Base-by-base conservation (phyloP, 1,140 invertebrate genomes). In the Carposina sasakii region DNA sequence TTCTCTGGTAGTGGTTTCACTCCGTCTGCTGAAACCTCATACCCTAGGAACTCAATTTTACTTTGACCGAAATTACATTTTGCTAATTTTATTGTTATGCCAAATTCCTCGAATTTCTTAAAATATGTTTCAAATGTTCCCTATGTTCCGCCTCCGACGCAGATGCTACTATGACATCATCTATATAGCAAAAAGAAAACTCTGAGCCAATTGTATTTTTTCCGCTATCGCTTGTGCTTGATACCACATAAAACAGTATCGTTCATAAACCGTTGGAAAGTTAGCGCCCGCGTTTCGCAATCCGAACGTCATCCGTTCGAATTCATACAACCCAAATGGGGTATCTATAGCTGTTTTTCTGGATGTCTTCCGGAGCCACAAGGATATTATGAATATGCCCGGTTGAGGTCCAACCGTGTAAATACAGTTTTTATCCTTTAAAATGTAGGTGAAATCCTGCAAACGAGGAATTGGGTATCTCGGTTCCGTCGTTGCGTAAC, bases 401-500 rank as follows among this genome's bases (percentile, higher is more conserved):
- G 20, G 17, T 43, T 43, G 13, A 43, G 12, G 23, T 43, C 22
- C 5, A 43, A 12, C 1, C n/a, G n/a, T 13, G 41, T 26, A 43
- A 43, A 43, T 26, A 43, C 16, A 26, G n/a, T 26, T 43, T 15
- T 30, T 28, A 3, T 24, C 23, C n/a, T 10, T 17, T 12, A 24
- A 15, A n/a, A 16, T 3, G 21, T 28, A 45, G 17, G 28, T 20
- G 26, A 72, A 65, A 45, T 78, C 74, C 8, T 20, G 36, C 22
- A 39, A 22, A 10, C 36, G 31, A 0, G 68, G 66, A 1, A 78
- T 48, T 12, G 69, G 69, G 44, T 73, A 82, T 3, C 60, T 21
- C 0, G 66, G 54, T 2, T 61, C 42, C 4, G 79, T 85, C 6
- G 57, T 17, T 5, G 54, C 41, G 51, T 87, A n/a, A n/a, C n/a